Evolutionary conservation across 1,140 invertebrate species (phyloP).

Genomic region (Drosophila watanabei): DNA sequence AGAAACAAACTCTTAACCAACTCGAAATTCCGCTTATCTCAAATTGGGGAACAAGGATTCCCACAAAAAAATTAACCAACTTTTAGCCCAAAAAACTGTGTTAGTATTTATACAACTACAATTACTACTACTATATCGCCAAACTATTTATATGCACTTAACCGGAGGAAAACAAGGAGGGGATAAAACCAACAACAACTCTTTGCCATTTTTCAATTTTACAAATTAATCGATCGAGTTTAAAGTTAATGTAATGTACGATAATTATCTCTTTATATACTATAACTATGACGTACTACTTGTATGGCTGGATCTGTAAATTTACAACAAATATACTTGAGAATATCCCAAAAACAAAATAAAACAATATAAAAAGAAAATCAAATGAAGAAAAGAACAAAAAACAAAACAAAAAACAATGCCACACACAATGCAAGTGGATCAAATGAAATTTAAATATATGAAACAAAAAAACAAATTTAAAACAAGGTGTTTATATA

Average conservation of each 20-base stretch:
- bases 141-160: conserved; percentile 56
- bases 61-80: conserved; percentile 30
- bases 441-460: conserved; percentile 47
- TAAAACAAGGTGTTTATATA: conserved; percentile 15
- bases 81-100: conserved; percentile 63
- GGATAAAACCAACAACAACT: conserved; percentile 33
- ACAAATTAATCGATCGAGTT: conserved; percentile 63
- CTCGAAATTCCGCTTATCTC: conserved; percentile 61
- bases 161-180: conserved; percentile 32
- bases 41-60: conserved; percentile 10
- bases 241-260: conserved; percentile 57
- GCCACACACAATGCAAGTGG: conserved; percentile 50
- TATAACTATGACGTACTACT: conserved; percentile 37
- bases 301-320: conserved; percentile 77
- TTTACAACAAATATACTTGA: conserved; percentile 54
- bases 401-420: conserved; percentile 47
- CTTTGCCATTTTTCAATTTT: conserved; percentile 67
- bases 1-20: conserved; percentile 22
- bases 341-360: conserved; percentile 35
- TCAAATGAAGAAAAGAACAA: conserved; percentile 33
- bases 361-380: conserved; percentile 29
- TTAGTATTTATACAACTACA: conserved; percentile 70
- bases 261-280: conserved; percentile 36
- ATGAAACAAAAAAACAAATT: conserved; percentile 45
- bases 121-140: conserved; percentile 17